Evolutionary conservation across 2,797 vertebrate genomes (phyloP), one percentile per base, ranked within the genome.

Genomic region (Ctenochaetus hawaiiensis): DNA sequence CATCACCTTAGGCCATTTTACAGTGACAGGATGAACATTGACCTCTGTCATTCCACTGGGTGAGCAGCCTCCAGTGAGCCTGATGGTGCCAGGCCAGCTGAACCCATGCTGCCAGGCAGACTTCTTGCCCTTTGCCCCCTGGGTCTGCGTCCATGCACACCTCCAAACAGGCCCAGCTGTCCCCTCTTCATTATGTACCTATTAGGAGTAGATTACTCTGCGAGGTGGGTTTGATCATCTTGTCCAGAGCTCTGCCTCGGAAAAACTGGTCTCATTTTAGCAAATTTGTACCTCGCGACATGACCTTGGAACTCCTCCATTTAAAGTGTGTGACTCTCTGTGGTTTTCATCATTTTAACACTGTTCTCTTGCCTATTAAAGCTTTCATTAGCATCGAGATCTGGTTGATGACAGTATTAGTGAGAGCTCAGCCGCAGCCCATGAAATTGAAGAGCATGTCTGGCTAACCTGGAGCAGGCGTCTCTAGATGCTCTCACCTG

Each of bases 401-500:
- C 83, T 87, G 71, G 80, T 83, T 92, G 84, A 93, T 92, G 88
- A 89, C 73, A 72, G 80, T 73, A 94, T 94, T 95, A 95, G 87
- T 61, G 67, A 81, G 84, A 91, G 85, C 86, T 92, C 89, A 87
- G 81, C 68, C 74, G 75, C 75, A 85, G 83, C 89, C 82, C 82
- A 84, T 69, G 70, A 92, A 92, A 93, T 76, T 87, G 83, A 91
- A 74, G 86, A 88, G 78, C 83, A 67, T 87, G 89, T 93, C 88
- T 83, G 70, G 75, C 89, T 91, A 91, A 92, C 92, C 63, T 85
- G 81, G 76, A 86, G 72, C 80, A 61, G 59, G 71, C 82, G 76
- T 94, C 95, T 96, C 80, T 52, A 87, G 93, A 91, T 94, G 78
- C 22, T 75, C 59, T 91, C 87, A 91, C 87, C 92, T 94, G 74